Percentiles rank a stretch among this genome's conserved stretches.
Conservation (phyloP, 2,888 invertebrate genomes). For the Sycophila texana region DNA sequence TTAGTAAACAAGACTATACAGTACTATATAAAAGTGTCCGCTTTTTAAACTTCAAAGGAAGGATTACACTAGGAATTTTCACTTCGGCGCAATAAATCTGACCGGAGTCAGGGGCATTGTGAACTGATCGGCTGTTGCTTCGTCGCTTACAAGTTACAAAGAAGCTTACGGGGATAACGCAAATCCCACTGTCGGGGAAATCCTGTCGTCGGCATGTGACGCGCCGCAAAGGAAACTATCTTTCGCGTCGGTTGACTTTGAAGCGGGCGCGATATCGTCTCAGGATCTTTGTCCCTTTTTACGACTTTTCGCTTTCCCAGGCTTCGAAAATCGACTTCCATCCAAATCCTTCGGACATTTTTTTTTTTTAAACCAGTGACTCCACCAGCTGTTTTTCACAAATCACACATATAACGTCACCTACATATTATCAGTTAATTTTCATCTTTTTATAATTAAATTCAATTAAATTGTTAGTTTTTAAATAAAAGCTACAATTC, state of each 20-base stretch:
- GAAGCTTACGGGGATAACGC: constrained; percentile 35
- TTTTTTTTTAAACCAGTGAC: background rate
- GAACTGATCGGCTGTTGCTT: background rate
- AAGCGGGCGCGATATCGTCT: constrained; percentile 15
- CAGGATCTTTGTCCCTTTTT: constrained; percentile 24
- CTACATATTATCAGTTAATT: too few relatives aligned
- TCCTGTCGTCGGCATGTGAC: constrained; percentile 15
- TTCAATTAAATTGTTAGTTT: too few relatives aligned
- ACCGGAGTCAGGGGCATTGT: background rate
- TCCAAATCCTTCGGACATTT: background rate
- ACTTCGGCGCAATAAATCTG: background rate
- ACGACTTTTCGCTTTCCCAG: constrained; percentile 30
- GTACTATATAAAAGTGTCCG: background rate
- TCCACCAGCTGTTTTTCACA: background rate
- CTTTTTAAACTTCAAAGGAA: background rate
- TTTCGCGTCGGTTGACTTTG: constrained; percentile 22
- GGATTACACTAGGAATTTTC: background rate
- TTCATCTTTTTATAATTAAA: too few relatives aligned
- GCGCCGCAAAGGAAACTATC: constrained; percentile 20
- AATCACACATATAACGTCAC: too few relatives aligned
- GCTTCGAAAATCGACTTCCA: constrained; percentile 13
- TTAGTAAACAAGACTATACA: too few relatives aligned
- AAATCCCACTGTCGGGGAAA: constrained; percentile 28
- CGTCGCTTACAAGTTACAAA: background rate
- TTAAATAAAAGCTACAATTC: too few relatives aligned